Percentiles rank a stretch among this genome's conserved stretches.
These are phyloP conservation scores for Vannuccia rotundouncinata DNA, from an alignment of 2,888 invertebrate genomes.

Conservation along the genomic window DNA sequence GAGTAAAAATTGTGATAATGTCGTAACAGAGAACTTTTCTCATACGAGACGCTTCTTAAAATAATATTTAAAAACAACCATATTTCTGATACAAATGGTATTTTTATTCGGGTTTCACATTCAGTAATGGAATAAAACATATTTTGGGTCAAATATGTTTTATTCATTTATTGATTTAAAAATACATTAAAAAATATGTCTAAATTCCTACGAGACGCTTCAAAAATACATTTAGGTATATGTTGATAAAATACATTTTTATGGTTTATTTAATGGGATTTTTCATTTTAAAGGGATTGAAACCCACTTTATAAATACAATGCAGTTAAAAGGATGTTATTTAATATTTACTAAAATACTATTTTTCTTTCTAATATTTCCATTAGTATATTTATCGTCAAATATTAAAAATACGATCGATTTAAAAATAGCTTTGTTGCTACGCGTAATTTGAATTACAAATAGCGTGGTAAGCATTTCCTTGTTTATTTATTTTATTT, in stretches of 20 bases:
- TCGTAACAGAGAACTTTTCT: background rate
- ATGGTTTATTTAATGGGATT: background rate
- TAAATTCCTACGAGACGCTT: background rate
- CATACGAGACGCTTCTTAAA: background rate
- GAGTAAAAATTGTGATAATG: background rate
- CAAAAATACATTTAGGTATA: background rate
- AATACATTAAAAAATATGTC: background rate
- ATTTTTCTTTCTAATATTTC: background rate
- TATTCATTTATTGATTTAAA: background rate
- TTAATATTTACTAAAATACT: background rate
- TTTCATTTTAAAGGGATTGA: background rate
- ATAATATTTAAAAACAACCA: background rate
- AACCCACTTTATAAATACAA: background rate
- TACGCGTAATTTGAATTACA: background rate
- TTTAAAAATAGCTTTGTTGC: too few relatives aligned
- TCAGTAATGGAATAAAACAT: background rate
- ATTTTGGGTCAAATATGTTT: background rate
- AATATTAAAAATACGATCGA: background rate
- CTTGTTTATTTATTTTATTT: too few relatives aligned
- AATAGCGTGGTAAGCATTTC: background rate
- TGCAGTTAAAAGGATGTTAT: background rate
- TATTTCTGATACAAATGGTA: background rate
- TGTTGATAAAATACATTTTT: background rate
- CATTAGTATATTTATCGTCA: background rate
- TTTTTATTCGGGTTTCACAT: background rate